Base-by-base conservation (phyloP, 2,113 vertebrate species). In the Notarius lentiginosus region DNA sequence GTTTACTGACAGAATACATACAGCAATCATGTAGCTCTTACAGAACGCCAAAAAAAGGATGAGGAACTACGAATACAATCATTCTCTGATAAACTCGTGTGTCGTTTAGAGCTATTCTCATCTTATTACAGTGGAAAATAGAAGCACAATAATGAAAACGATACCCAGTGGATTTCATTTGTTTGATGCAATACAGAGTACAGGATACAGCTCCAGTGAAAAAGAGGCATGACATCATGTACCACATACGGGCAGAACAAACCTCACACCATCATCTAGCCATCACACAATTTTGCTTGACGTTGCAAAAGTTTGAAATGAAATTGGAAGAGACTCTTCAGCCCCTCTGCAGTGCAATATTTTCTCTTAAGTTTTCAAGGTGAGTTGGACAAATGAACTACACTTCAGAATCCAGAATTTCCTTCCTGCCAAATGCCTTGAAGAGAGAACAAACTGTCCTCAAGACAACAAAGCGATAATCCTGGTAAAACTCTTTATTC, bases 341-440 rank as follows among this genome's bases (percentile, higher is more conserved):
- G 22, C 24, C 81, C 55, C 60, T 51, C 53, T 60, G 60, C 24
- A n/a, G 7, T 63, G 58, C 55, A 83, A 30, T 49, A 79, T 47
- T 73, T 55, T 27, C 51, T 87, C 22, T 79, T 56, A 79, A 87
- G 79, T 51, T 81, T 27, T 86, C 72, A 76, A 83, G 53, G 66
- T 34, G 73, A 51, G 34, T 58, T 58, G 34, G 27, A 55, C n/a
- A 65, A 63, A 63, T 30, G 60, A 63, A 81, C 22, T 17, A 60
- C 22, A 47, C 49, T 30, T 83, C 72, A 75, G 34, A 68, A 87
- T 68, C 83, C 34, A 73, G 20, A 58, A 9, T 49, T 82, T 66
- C 41, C 58, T 20, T 47, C 47, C 17, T 27, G 61, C 79, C 66
- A 66, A 85, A 75, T 61, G 75, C 22, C 60, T 76, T 15, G n/a